Conservation (phyloP, 2,888 invertebrate genomes). For the Amphimallon solstitiale region DNA sequence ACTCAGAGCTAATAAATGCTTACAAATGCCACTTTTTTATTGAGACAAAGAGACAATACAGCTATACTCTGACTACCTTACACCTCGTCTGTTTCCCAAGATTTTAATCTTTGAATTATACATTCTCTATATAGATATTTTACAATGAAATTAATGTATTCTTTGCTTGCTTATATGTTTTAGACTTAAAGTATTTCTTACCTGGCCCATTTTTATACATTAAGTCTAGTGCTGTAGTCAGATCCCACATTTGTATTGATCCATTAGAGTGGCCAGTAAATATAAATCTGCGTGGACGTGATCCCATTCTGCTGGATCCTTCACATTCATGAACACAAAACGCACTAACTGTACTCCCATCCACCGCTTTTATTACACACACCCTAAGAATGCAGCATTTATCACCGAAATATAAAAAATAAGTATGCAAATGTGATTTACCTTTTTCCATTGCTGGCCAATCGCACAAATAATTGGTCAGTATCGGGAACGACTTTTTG, state of each 20-base stretch:
- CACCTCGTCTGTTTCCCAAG: no score
- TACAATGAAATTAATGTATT: no score
- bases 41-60: no score
- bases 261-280: constrained; percentile 94
- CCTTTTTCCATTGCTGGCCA: constrained; percentile 95
- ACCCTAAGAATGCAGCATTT: constrained; percentile 70
- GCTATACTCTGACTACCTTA: no score
- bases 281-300: constrained; percentile 85
- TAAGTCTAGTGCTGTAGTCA: constrained; percentile 92
- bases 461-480: constrained; percentile 90
- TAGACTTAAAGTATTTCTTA: constrained; percentile 49
- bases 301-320: constrained; percentile 92
- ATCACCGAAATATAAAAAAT: no score
- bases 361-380: constrained; percentile 94
- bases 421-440: constrained; percentile 58
- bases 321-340: constrained; percentile 98
- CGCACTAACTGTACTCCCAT: constrained; percentile 91
- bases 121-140: no score
- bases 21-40: no score
- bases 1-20: no score
- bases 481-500: constrained; percentile 98
- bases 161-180: no score
- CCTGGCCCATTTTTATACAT: constrained; percentile 67
- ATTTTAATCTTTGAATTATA: no score
- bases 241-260: constrained; percentile 97